Evolutionary conservation across 2,888 invertebrate species (phyloP), one percentile per base, ranked within the genome.

Genomic region (Lobophora halterata): DNA sequence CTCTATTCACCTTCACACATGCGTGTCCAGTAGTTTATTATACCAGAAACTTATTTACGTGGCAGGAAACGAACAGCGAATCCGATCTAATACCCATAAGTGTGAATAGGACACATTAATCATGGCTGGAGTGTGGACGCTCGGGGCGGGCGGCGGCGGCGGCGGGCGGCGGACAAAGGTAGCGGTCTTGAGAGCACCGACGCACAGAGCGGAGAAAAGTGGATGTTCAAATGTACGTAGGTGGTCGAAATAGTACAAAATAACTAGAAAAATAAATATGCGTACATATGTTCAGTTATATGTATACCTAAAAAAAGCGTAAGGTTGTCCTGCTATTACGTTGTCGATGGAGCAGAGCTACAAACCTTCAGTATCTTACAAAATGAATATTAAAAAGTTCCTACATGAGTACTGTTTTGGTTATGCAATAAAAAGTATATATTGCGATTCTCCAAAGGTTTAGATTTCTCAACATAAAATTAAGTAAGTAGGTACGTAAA

Each of bases 101-200:
- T 48, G 41, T 41, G 41, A 42, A 38, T 21, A 42, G 26, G 18
- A 36, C 27, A 29, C 41, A 48, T 42, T 35, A 36, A 42, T 45
- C 44, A 48, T 36, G 38, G 32, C n/a, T 29, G 26, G 39, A 35
- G 31, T 14, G 24, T 7, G 10, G 20, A 5, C 30, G 24, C 25
- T 18, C 4, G 13, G 20, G 21, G 13, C 18, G 29, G 18, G 20
- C 12, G 25, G 8, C 24, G 25, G 18, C 6, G 18, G 30, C 11
- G 13, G 28, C 19, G 11, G 17, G 18, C 30, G 21, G 33, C 34
- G 25, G 20, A 46, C 46, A 41, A 37, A 46, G 45, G 41, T 23
- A 38, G 28, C 29, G 10, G 13, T 40, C 36, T 36, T 13, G 21
- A 26, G 31, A 24, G 18, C 25, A 8, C 28, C 13, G 19, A 35